Evolutionary conservation across 37 sponge, comb jelly and placozoan species (phyloP), one percentile per base, ranked within the genome.

Genomic region (Petrosia ficiformis): DNA sequence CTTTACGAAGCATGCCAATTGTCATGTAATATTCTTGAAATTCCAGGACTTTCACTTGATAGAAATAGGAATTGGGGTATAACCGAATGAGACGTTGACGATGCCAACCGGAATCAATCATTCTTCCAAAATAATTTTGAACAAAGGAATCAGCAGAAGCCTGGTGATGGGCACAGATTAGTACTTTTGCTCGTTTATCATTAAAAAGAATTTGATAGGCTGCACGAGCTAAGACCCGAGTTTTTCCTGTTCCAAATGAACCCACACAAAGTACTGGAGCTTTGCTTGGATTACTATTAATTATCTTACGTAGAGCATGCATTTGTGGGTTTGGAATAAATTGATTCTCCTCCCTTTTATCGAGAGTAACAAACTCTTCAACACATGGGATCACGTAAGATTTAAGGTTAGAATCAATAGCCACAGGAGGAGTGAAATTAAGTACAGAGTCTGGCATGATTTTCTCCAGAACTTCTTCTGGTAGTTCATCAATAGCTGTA

Each of bases 191-290:
- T 16, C 30, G 71, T 19, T 34, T 29, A 22, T 36, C 16, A 31
- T 70, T 24, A 57, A 31, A 39, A 8, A 90, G 57, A 1, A 90
- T 42, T 16, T 84, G 64, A 39, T 82, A 78, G 36, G 86, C 79
- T 42, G 91, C 91, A 29, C 76, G 31, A 33, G 91, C 86, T 42
- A 90, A 70, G 2, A 90, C 2, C 1, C 82, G 67, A 10, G 84
- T 83, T 42, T 83, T 83, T 68, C 90, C 86, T 26, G 91, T 90
- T 24, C 91, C 91, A 90, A 90, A 90, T 37, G 91, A 78, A 25
- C 91, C 91, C 64, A 78, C 64, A 5, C 85, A 32, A 2, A 90
- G 44, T 19, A 81, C 16, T 30, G 85, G 71, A 26, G 44, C 59
- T 48, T 48, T 48, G 42, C 25, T 59, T 42, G 88, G 61, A n/a